These are phyloP conservation scores for Anoplius nigerrimus DNA, from an alignment of 2,888 invertebrate species.

Conservation along the genomic window DNA sequence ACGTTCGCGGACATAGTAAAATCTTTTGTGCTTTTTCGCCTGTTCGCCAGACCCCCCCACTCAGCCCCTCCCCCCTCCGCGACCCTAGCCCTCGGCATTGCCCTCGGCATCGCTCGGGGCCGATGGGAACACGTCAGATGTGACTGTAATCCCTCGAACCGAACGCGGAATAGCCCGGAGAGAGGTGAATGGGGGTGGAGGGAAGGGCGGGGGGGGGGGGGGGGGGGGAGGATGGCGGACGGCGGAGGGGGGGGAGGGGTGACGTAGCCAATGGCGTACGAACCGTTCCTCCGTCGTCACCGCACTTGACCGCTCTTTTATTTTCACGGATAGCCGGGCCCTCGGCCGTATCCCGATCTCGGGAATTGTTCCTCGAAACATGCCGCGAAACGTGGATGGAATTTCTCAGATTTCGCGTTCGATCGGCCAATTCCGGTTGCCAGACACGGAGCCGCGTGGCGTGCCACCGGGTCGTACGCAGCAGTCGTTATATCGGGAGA, in stretches of 20 bases:
- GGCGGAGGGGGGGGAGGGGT: constrained; percentile 49
- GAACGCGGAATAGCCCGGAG: constrained; percentile 2
- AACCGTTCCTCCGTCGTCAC: constrained; percentile 36
- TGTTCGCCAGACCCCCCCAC: not conserved
- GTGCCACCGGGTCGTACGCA: too few species aligned
- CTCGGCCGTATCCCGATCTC: not conserved
- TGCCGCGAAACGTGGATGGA: too few species aligned
- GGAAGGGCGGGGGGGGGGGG: constrained; percentile 47
- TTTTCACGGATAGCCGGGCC: constrained; percentile 34
- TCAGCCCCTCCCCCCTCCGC: not conserved
- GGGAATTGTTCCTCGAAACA: not conserved
- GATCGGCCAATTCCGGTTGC: too few species aligned
- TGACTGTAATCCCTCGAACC: constrained; percentile 63
- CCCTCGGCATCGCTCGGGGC: constrained; percentile 27
- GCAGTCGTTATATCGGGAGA: too few species aligned
- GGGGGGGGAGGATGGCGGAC: constrained; percentile 5
- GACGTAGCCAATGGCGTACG: constrained; percentile 46
- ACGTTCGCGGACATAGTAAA: constrained; percentile 38
- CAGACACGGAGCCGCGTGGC: too few species aligned
- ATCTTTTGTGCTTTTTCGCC: not conserved
- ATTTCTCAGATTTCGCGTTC: too few species aligned
- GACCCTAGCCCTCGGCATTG: not conserved
- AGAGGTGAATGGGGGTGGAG: constrained; percentile 11
- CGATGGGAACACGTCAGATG: constrained; percentile 64
- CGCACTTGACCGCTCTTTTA: constrained; percentile 43